Evolutionary conservation across 2,113 vertebrate genomes (phyloP), one percentile per base, ranked within the genome.

Genomic region (Aphyosemion australe): DNA sequence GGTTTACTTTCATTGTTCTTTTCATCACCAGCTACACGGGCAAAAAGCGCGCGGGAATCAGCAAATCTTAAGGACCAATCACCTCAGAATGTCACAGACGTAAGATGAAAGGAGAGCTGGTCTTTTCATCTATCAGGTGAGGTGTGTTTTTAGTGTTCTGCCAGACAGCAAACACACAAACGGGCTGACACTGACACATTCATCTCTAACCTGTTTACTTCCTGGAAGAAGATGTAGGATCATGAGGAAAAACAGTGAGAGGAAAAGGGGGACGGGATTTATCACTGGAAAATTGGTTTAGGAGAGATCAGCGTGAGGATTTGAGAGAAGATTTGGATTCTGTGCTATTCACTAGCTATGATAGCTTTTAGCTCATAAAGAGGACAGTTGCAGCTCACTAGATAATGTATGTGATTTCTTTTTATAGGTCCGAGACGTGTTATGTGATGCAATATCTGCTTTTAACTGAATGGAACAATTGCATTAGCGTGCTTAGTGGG

Each of bases 91-190:
- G 83, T 83, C 83, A 84, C 64, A 61, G 74, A 65, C 59, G 45
- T 48, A 50, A 82, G 84, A 87, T 88, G 61, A 88, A 90, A 85
- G 85, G 55, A 72, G 39, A 72, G n/a, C 43, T 53, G n/a, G 54
- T 81, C 69, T 78, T 84, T 85, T 89, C 74, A 87, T 87, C 82
- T 58, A 69, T 69, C 31, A 75, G 76, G 72, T 73, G 69, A 80
- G 49, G 39, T 19, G 39, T 21, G 74, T 62, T 87, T 78, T 79
- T 70, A 62, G 61, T 61, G 47, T 77, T 69, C 60, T 58, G 58
- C 61, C 55, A 81, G 54, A 77, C 64, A 64, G 19, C 41, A 15
- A 42, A 46, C 55, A 58, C n/a, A 15, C 58, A 8, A 21, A 16
- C 61, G 56, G 55, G 49, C 34, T n/a, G 32, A 37, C 54, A 56